Percentiles rank a stretch among this genome's conserved stretches.
Evolutionary conservation across 2,888 invertebrate genomes (phyloP).

Genomic region (Ametastegia equiseti): DNA sequence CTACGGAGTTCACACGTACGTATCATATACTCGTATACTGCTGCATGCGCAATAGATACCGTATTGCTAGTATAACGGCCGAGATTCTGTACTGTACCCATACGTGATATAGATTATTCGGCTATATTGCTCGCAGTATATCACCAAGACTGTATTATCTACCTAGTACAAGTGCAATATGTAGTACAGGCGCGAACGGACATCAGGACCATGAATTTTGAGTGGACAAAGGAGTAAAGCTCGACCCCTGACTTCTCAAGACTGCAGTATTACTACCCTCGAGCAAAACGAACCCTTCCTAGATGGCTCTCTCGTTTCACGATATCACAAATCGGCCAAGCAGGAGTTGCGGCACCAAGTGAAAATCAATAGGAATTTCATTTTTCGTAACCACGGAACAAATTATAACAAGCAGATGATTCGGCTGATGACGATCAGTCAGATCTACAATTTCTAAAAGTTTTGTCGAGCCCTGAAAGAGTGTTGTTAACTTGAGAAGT

Average conservation of each 20-base stretch:
- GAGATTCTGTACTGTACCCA: not conserved
- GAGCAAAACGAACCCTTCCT: not conserved
- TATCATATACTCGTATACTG: not conserved
- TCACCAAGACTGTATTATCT: constrained; percentile 45
- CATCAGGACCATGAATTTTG: constrained; percentile 68
- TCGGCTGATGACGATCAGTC: no score
- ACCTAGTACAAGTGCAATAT: constrained; percentile 69
- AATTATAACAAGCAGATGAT: no score
- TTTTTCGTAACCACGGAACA: not conserved
- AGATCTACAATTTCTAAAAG: no score
- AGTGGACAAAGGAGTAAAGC: constrained; percentile 56
- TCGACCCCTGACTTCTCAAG: constrained; percentile 8
- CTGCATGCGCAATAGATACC: constrained; percentile 9
- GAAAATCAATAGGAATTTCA: not conserved
- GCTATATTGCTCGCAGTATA: constrained; percentile 31
- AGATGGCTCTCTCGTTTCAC: not conserved
- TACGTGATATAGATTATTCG: constrained; percentile 39
- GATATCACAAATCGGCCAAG: not conserved
- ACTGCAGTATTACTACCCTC: not conserved
- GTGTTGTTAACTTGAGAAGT: no score
- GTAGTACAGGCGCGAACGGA: constrained; percentile 51
- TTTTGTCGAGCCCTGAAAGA: no score
- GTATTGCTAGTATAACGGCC: constrained; percentile 30
- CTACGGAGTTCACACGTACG: not conserved
- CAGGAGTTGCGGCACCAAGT: not conserved